These are phyloP conservation scores for Aphidius colemani DNA, from an alignment of 2,888 invertebrate genomes.

Conservation along the genomic window DNA sequence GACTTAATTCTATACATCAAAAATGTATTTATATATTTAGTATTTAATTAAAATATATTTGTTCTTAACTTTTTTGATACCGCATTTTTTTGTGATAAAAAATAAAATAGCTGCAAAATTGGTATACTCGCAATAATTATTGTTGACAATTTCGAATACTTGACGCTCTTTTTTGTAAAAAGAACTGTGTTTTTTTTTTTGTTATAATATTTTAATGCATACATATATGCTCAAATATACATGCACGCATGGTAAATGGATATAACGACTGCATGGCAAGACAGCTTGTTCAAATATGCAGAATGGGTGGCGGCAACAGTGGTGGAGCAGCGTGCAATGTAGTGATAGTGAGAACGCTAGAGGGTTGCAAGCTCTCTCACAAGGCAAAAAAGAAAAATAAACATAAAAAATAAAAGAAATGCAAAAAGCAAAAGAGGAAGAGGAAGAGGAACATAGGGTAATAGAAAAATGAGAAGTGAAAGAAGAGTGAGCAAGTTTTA, in stretches of 20 bases:
- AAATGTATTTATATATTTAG: too few relatives aligned
- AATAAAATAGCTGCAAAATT: too few relatives aligned
- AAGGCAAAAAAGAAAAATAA: slow-evolving; percentile 33
- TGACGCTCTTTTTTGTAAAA: too few relatives aligned
- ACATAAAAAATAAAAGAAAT: background rate
- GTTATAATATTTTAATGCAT: slow-evolving; percentile 14
- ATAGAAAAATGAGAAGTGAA: slow-evolving; percentile 33
- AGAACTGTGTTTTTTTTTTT: too few relatives aligned
- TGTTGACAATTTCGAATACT: too few relatives aligned
- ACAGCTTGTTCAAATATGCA: slow-evolving; percentile 60
- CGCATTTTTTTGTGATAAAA: too few relatives aligned
- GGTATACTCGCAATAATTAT: too few relatives aligned
- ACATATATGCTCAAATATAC: slow-evolving; percentile 12
- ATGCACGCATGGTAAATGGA: slow-evolving; percentile 21
- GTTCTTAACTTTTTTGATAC: too few relatives aligned
- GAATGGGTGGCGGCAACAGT: slow-evolving; percentile 55
- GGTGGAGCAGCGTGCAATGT: slow-evolving; percentile 55
- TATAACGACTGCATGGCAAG: slow-evolving; percentile 56
- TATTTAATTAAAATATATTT: too few relatives aligned
- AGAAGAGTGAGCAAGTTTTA: slow-evolving; percentile 29
- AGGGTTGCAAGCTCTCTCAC: slow-evolving; percentile 49
- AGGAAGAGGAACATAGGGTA: slow-evolving; percentile 28
- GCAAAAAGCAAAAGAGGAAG: slow-evolving; percentile 18
- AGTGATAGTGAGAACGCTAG: slow-evolving; percentile 51
- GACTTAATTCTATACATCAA: too few relatives aligned